These are phyloP conservation scores for Patiria miniata DNA, from an alignment of 35 echinoderm and acorn worm genomes.

Conservation along the genomic window DNA sequence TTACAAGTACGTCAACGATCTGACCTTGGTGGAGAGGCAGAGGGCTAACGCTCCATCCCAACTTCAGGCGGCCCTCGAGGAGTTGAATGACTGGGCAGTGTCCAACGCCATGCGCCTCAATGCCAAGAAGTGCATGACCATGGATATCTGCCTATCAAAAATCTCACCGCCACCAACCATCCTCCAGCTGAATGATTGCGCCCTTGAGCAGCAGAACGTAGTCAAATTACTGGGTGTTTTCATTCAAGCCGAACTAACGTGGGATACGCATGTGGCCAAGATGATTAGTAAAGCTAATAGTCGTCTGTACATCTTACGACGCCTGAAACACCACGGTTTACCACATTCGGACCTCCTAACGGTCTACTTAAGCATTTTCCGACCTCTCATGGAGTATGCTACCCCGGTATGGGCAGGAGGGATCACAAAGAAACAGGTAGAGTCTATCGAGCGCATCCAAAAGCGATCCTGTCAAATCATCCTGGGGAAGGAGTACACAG, in stretches of 20 bases:
- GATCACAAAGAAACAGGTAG: too few species aligned
- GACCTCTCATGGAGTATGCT: too few species aligned
- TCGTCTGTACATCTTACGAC: slow-evolving; percentile 10
- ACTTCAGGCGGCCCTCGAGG: too few species aligned
- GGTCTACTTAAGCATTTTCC: slow-evolving; percentile 5
- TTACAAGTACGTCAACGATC: too few species aligned
- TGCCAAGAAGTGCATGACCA: neutral
- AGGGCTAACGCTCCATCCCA: too few species aligned
- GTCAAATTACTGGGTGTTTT: slow-evolving; percentile 35
- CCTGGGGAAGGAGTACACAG: too few species aligned
- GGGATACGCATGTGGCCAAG: neutral
- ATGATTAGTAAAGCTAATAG: neutral
- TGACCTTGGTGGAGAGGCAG: too few species aligned
- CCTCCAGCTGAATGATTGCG: neutral
- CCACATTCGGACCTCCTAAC: neutral
- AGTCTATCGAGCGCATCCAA: too few species aligned
- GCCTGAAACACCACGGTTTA: slow-evolving; percentile 10
- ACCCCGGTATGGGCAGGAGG: too few species aligned
- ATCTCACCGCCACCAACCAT: neutral
- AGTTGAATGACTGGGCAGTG: too few species aligned
- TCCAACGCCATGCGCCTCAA: slow-evolving; percentile 39
- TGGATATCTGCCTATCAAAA: slow-evolving; percentile 26
- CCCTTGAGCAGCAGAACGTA: neutral
- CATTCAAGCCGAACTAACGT: slow-evolving; percentile 17
- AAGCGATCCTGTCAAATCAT: too few species aligned